Evolutionary conservation across 2,888 invertebrate genomes (phyloP).

Genomic region (Clivina fossor): DNA sequence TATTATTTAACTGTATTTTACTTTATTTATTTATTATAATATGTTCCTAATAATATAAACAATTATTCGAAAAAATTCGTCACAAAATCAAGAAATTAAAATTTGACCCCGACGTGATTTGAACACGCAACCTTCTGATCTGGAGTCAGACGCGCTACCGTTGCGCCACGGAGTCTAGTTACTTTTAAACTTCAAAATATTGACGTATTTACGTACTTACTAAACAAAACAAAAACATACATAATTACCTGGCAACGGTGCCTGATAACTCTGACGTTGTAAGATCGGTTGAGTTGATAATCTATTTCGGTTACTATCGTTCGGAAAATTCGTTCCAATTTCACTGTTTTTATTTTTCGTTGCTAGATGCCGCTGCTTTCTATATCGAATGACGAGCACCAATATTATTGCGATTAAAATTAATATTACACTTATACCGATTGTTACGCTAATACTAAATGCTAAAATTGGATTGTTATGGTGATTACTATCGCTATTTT

Average conservation of each 20-base stretch:
- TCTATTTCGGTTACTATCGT: slow-evolving; percentile 22
- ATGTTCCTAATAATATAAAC: not conserved
- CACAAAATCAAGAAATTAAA: not conserved
- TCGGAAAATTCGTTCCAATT: not conserved
- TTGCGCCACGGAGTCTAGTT: slow-evolving; percentile 94
- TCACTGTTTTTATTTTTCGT: slow-evolving; percentile 12
- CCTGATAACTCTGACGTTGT: slow-evolving; percentile 36
- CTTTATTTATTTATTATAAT: too few relatives aligned
- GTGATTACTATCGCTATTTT: slow-evolving; percentile 9
- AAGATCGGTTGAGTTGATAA: slow-evolving; percentile 24
- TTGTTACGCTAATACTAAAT: slow-evolving; percentile 19
- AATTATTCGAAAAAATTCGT: not conserved
- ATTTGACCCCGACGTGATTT: slow-evolving; percentile 31
- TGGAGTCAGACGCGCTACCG: slow-evolving; percentile 98
- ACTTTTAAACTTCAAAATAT: not conserved
- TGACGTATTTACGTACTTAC: not conserved
- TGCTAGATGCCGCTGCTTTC: slow-evolving; percentile 13
- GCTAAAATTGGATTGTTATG: slow-evolving; percentile 18
- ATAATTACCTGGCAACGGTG: slow-evolving; percentile 41
- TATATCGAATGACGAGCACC: slow-evolving; percentile 20
- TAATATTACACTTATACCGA: slow-evolving; percentile 24
- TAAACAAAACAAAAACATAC: not conserved
- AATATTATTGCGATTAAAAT: slow-evolving; percentile 20
- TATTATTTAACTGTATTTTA: not conserved
- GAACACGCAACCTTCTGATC: slow-evolving; percentile 89